phyloP scores from a whole-genome alignment of 2,888 invertebrate genomes.

The Brachyopa scutellaris region DNA sequence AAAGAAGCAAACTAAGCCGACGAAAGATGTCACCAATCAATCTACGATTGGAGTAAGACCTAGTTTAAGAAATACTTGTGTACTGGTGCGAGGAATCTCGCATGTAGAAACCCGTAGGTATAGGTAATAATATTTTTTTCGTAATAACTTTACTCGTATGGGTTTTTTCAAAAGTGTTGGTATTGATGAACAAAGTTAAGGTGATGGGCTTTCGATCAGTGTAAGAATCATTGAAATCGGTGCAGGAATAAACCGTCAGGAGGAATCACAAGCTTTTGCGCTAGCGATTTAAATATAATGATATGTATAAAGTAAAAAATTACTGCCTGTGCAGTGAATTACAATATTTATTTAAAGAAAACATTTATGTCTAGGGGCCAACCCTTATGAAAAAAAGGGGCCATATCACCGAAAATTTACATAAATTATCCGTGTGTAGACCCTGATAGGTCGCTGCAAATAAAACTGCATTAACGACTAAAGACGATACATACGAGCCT shows the following conservation, averaged over 20 bases:
- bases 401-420: too few relatives aligned
- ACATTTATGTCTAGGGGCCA: conserved; percentile 8
- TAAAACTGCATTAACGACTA: conserved; percentile 13
- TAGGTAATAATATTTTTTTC: too few relatives aligned
- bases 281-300: too few relatives aligned
- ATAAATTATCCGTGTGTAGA: conserved; percentile 6
- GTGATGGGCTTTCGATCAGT: too few relatives aligned
- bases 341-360: background rate
- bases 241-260: too few relatives aligned
- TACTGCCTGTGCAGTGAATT: conserved; percentile 1
- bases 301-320: background rate
- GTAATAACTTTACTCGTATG: too few relatives aligned
- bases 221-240: too few relatives aligned
- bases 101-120: too few relatives aligned
- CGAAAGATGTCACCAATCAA: background rate
- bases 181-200: too few relatives aligned
- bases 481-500: conserved; percentile 7
- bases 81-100: too few relatives aligned
- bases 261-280: too few relatives aligned
- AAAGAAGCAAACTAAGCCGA: background rate
- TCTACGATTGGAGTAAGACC: background rate
- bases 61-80: background rate
- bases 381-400: conserved; percentile 4
- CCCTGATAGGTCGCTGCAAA: conserved; percentile 14
- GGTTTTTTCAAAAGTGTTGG: too few relatives aligned